Conservation (phyloP, 2,113 vertebrate species). For the Spizaetus ornatus region DNA sequence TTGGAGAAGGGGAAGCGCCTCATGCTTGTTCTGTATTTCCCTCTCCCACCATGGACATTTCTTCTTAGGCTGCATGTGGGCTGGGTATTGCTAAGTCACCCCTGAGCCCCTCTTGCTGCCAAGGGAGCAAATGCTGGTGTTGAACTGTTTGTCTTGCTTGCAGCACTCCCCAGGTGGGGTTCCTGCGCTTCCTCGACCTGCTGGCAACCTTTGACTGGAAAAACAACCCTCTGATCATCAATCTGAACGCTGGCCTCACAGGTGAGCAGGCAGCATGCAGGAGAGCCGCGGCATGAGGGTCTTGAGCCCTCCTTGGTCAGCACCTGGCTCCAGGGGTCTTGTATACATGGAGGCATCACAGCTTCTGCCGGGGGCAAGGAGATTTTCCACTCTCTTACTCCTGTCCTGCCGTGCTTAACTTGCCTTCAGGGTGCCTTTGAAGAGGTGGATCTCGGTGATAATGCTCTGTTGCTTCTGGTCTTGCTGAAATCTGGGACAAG, state of each 20-base stretch:
- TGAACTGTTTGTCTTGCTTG: neutral
- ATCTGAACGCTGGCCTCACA: slow-evolving; percentile 84
- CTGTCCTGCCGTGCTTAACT: neutral
- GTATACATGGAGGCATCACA: neutral
- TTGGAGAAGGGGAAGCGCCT: neutral
- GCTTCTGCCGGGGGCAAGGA: neutral
- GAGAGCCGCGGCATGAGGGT: neutral
- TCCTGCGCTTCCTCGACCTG: slow-evolving; percentile 88
- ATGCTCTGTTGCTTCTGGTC: neutral
- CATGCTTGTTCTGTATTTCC: neutral
- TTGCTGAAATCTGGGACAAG: neutral
- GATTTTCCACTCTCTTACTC: neutral
- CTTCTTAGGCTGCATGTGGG: neutral
- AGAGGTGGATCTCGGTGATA: neutral
- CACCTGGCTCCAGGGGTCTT: neutral
- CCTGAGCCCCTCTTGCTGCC: neutral
- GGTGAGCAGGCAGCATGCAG: slow-evolving; percentile 35
- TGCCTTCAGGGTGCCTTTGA: neutral
- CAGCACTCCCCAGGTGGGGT: slow-evolving; percentile 89
- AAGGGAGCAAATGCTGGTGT: neutral
- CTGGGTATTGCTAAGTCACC: neutral
- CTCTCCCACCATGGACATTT: neutral
- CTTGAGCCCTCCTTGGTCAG: neutral
- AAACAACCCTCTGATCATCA: slow-evolving; percentile 77
- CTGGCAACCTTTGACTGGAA: slow-evolving; percentile 68